These are phyloP conservation scores for Leptopterna dolabrata DNA, from an alignment of 2,888 invertebrate species.

Conservation along the genomic window DNA sequence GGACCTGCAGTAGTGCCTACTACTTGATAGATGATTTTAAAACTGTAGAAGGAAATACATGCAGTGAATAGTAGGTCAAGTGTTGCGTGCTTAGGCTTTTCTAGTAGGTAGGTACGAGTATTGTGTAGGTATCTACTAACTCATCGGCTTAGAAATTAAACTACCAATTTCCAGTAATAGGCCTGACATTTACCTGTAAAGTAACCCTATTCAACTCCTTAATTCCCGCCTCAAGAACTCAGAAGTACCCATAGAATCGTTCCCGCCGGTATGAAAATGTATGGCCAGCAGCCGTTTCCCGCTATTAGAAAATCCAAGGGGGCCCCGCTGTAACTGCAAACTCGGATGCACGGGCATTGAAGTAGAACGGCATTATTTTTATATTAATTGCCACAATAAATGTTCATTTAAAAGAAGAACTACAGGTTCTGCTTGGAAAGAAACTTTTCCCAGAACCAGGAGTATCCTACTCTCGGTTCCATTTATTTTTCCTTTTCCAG, in stretches of 20 bases:
- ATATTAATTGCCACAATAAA: conserved; percentile 31
- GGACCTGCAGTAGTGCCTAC: too few relatives aligned
- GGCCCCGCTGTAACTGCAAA: neutral
- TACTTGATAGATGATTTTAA: neutral
- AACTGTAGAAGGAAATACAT: neutral
- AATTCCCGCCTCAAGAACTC: neutral
- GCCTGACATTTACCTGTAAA: neutral
- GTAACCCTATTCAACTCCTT: neutral
- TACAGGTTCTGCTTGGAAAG: neutral
- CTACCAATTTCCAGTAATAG: neutral
- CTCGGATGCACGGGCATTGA: neutral
- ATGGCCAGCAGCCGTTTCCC: neutral
- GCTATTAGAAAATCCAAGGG: neutral
- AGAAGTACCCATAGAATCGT: neutral
- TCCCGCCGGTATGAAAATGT: neutral
- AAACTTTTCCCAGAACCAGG: neutral
- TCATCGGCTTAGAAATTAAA: neutral
- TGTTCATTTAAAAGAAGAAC: conserved; percentile 1
- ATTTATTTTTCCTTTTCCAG: neutral
- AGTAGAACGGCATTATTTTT: conserved; percentile 9
- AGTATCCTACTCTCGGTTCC: neutral
- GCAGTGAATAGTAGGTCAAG: neutral
- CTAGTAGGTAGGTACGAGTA: neutral
- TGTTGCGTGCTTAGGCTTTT: neutral
- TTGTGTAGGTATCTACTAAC: neutral